Conservation (phyloP, 2,888 invertebrate genomes). For the Abrostola tripartita region DNA sequence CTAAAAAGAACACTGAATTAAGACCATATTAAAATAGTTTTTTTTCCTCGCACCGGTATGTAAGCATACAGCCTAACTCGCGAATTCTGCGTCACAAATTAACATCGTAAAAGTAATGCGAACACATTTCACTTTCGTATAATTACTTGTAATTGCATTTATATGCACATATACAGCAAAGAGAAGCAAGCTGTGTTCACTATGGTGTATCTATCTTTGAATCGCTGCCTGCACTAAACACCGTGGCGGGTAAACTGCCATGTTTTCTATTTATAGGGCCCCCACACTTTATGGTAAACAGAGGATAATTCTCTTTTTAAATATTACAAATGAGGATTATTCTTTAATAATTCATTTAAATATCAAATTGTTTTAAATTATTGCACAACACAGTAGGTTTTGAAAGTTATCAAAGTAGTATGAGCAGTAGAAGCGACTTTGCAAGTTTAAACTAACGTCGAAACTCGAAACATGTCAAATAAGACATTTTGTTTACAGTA, state of each 20-base stretch:
- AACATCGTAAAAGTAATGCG: conserved; percentile 34
- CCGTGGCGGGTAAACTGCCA: conserved; percentile 57
- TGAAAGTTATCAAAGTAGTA: too few relatives aligned
- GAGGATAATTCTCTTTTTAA: conserved; percentile 19
- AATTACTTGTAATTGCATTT: conserved; percentile 50
- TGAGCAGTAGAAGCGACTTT: too few relatives aligned
- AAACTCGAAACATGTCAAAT: too few relatives aligned
- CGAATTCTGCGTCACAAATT: conserved; percentile 13
- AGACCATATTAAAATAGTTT: conserved; percentile 10
- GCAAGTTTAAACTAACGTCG: too few relatives aligned
- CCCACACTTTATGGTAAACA: conserved; percentile 53
- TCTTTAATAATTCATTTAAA: too few relatives aligned
- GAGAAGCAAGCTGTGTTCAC: conserved; percentile 43
- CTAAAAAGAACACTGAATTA: conserved; percentile 5
- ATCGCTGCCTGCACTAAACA: conserved; percentile 57
- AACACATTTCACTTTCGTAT: conserved; percentile 50
- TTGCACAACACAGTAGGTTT: too few relatives aligned
- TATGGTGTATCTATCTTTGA: conserved; percentile 52
- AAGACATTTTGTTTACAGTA: too few relatives aligned
- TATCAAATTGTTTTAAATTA: too few relatives aligned
- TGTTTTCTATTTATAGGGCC: conserved; percentile 70
- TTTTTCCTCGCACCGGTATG: neutral
- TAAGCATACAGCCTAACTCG: conserved; percentile 5
- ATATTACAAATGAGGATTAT: too few relatives aligned
- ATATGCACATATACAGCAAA: conserved; percentile 22